Evolutionary conservation across 2,797 vertebrate genomes (phyloP).

Genomic region (Lates japonicus): DNA sequence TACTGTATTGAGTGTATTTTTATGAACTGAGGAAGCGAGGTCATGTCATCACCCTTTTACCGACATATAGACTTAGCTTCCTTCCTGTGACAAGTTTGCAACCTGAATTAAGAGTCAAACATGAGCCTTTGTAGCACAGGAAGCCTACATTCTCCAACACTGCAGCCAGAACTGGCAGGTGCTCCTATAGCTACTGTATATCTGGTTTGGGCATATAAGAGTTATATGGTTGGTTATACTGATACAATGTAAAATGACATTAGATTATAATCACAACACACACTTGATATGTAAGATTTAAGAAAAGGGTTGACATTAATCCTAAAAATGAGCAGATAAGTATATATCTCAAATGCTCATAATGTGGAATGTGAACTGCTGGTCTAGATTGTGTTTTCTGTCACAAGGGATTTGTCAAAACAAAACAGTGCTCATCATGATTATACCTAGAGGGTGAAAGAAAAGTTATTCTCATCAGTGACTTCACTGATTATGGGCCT

Average conservation of each 20-base stretch:
- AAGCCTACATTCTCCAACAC: neutral
- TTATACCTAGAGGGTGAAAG: conserved; percentile 10
- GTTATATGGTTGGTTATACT: neutral
- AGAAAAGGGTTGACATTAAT: neutral
- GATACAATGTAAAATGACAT: neutral
- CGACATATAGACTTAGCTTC: conserved; percentile 29
- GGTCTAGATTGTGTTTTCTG: neutral
- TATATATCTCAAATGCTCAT: neutral
- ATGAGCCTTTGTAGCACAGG: neutral
- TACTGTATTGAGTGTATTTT: conserved; percentile 18
- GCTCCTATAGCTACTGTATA: neutral
- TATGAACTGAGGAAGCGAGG: conserved; percentile 30
- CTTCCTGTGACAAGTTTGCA: conserved; percentile 35
- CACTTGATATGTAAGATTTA: neutral
- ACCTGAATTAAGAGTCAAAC: conserved; percentile 15
- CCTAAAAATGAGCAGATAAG: neutral
- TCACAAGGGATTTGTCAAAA: neutral
- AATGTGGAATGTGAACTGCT: neutral
- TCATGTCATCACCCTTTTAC: neutral
- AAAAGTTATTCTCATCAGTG: conserved; percentile 32
- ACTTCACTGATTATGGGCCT: conserved; percentile 49
- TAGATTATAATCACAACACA: too few relatives aligned
- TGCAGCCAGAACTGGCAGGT: conserved; percentile 8
- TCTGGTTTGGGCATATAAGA: neutral
- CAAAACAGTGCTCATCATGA: neutral